Base-by-base conservation (phyloP, 2,888 invertebrate genomes). In the Callimorpha dominula region DNA sequence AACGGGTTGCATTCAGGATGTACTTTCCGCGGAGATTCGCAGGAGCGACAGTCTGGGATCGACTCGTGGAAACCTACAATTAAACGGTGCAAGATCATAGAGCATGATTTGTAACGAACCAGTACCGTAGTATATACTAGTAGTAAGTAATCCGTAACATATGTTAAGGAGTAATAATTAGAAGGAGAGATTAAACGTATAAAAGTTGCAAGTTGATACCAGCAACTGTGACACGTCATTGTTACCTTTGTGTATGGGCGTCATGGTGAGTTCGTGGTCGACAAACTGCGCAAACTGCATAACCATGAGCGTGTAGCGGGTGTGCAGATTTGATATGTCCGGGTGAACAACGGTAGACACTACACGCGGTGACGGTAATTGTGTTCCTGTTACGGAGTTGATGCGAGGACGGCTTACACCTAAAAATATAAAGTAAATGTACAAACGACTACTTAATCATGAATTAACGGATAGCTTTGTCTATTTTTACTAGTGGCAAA, bases 281-380 rank as follows among this genome's bases (percentile, higher is more conserved):
- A 99, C 91, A 86, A 99, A 97, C 91, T 99, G 99, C 0, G 99
- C 99, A 86, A 97, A 99, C 94, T 99, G 99, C 99, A 99, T 99
- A 62, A 98, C 97, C 98, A 99, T 98, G 31, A 99, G 94, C 0
- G 98, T 98, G 92, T 99, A 99, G 9, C 98, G 96, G 0, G 97
- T 97, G 88, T 99, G 98, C 40, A 99, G 95, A 89, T 99, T 98
- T 52, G 98, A 98, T 75, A 99, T 98, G 87, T 99, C 99, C 0
- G 98, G 98, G 91, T 99, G 99, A 68, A 99, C 98, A 0, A 97
- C 97, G 0, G 98, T 98, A 0, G 99, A 99, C 57, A 99, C 97
- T 0, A 97, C 96, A 62, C 99, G 96, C 0, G 99, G 98, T 46
- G 98, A 98, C 0, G 99, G 99, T 40, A 99, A 93, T 0, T 97